These are phyloP conservation scores for Podilymbus podiceps DNA, from an alignment of 2,113 vertebrate genomes.

Conservation along the genomic window DNA sequence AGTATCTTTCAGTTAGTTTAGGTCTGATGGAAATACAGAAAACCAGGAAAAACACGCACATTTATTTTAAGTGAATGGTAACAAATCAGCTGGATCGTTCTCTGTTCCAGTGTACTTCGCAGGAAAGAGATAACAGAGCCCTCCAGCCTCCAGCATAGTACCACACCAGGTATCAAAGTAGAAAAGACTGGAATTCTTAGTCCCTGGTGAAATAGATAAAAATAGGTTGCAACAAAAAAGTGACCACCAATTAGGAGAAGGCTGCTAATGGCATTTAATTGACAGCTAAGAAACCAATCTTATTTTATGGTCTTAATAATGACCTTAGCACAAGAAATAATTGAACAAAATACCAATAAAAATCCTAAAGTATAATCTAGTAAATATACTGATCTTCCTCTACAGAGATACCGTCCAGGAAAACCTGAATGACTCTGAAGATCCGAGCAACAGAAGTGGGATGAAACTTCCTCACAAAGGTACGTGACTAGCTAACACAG, in stretches of 20 bases:
- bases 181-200: background rate
- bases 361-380: background rate
- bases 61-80: background rate
- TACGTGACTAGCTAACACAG: background rate
- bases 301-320: background rate
- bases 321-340: background rate
- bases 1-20: background rate
- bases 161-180: background rate
- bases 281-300: background rate
- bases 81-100: background rate
- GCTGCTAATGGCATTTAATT: background rate
- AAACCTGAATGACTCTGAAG: background rate
- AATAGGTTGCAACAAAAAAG: background rate
- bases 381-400: background rate
- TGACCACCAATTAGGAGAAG: background rate
- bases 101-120: background rate
- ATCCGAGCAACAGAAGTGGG: background rate
- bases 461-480: background rate
- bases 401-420: background rate
- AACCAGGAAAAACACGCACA: accelerated
- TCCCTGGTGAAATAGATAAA: background rate
- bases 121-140: background rate
- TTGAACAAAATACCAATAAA: background rate
- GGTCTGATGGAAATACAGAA: background rate
- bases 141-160: background rate